phyloP scores from a whole-genome alignment of 2,888 invertebrate species.

The Xylota sylvarum region DNA sequence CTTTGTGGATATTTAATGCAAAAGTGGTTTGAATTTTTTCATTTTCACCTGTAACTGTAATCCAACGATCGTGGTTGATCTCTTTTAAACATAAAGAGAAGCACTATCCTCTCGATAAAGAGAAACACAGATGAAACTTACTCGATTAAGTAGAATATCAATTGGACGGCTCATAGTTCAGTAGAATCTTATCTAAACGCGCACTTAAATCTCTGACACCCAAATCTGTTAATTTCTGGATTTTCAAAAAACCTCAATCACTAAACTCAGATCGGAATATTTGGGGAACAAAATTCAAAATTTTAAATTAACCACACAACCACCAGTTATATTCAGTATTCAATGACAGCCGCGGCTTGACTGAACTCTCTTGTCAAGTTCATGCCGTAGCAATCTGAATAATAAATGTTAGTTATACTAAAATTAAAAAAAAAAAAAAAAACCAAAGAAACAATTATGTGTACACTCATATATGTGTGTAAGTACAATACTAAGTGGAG shows the following conservation, averaged over 20 bases:
- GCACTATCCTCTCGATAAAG: slow-evolving; percentile 28
- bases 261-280: background rate
- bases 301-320: slow-evolving; percentile 33
- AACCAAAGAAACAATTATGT: slow-evolving; percentile 48
- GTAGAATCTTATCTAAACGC: slow-evolving; percentile 31
- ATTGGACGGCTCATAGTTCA: slow-evolving; percentile 83
- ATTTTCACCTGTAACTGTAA: slow-evolving; percentile 22
- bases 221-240: slow-evolving; percentile 1
- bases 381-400: slow-evolving; percentile 70
- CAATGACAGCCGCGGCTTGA: slow-evolving; percentile 77
- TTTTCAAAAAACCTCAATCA: slow-evolving; percentile 37
- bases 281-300: background rate
- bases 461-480: slow-evolving; percentile 53
- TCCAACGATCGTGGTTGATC: slow-evolving; percentile 13
- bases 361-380: slow-evolving; percentile 76
- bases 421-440: slow-evolving; percentile 40
- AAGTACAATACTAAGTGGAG: slow-evolving; percentile 56
- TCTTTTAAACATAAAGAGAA: slow-evolving; percentile 34
- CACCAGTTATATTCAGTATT: slow-evolving; percentile 71
- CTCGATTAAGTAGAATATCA: slow-evolving; percentile 83
- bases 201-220: slow-evolving; percentile 18
- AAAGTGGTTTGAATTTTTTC: slow-evolving; percentile 8
- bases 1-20: slow-evolving; percentile 12
- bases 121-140: slow-evolving; percentile 80
- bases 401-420: slow-evolving; percentile 66